phyloP scores from a whole-genome alignment of 2,888 invertebrate species.

The Pollenia griseotomentosa region DNA sequence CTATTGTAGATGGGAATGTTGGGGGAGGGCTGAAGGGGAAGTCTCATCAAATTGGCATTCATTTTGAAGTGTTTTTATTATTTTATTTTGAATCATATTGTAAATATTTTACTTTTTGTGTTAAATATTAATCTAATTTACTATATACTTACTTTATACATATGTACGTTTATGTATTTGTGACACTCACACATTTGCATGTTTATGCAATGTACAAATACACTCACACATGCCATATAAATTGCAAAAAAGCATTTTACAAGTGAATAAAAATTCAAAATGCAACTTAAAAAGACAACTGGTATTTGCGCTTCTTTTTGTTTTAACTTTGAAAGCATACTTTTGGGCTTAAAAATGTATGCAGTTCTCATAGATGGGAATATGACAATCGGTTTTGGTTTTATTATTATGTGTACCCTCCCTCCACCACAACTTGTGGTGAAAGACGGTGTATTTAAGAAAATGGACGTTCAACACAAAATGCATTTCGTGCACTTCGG shows the following conservation, averaged over 20 bases:
- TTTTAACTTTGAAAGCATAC: constrained; percentile 5
- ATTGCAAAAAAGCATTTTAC: constrained; percentile 62
- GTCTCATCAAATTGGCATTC: not conserved
- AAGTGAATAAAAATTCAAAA: constrained; percentile 57
- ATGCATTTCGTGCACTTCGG: too few relatives aligned
- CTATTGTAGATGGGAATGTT: not conserved
- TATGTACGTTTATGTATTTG: constrained; percentile 22
- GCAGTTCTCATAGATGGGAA: too few relatives aligned
- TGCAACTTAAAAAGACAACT: constrained; percentile 41
- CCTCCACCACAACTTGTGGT: too few relatives aligned
- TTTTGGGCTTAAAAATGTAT: not conserved
- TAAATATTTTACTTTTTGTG: constrained; percentile 58
- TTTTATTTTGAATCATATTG: constrained; percentile 35
- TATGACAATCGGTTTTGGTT: not conserved
- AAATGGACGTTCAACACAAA: too few relatives aligned
- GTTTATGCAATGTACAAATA: constrained; percentile 1
- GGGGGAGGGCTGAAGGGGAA: not conserved
- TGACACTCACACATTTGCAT: constrained; percentile 14
- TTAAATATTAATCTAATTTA: constrained; percentile 44
- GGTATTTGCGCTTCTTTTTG: not conserved
- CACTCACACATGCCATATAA: constrained; percentile 43
- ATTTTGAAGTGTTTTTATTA: not conserved
- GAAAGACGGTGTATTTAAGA: too few relatives aligned
- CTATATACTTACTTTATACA: constrained; percentile 31
- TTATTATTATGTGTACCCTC: not conserved